Conservation (phyloP, 2,113 vertebrate species). For the Lepus americanus region DNA sequence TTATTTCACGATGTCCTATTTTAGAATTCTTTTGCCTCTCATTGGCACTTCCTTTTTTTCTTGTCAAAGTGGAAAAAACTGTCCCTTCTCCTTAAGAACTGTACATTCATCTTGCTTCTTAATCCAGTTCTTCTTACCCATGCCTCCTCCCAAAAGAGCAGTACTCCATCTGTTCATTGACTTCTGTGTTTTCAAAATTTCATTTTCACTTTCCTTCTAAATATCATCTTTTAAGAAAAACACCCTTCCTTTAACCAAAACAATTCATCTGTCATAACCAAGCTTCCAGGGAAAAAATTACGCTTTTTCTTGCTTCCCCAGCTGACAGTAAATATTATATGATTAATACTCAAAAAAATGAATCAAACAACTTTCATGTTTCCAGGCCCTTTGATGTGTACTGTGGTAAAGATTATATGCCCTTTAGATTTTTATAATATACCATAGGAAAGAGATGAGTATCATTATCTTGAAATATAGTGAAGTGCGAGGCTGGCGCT, state of each 20-base stretch:
- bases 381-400: neutral
- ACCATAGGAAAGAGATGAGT: neutral
- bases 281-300: neutral
- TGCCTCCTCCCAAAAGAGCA: neutral
- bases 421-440: neutral
- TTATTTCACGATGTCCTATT: neutral
- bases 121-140: neutral
- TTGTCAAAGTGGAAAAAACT: neutral
- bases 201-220: conserved; percentile 12
- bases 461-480: neutral
- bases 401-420: neutral
- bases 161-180: neutral
- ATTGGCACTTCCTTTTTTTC: neutral
- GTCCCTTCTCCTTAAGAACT: neutral
- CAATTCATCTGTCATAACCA: neutral
- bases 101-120: neutral
- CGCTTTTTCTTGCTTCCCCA: neutral
- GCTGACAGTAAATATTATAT: neutral
- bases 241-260: neutral
- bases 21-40: neutral
- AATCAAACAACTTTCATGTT: neutral
- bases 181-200: neutral
- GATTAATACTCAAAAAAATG: neutral
- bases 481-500: too few relatives aligned
- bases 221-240: neutral